phyloP scores from a whole-genome alignment of 2,797 vertebrate species.

The Pseudochaenichthys georgianus region DNA sequence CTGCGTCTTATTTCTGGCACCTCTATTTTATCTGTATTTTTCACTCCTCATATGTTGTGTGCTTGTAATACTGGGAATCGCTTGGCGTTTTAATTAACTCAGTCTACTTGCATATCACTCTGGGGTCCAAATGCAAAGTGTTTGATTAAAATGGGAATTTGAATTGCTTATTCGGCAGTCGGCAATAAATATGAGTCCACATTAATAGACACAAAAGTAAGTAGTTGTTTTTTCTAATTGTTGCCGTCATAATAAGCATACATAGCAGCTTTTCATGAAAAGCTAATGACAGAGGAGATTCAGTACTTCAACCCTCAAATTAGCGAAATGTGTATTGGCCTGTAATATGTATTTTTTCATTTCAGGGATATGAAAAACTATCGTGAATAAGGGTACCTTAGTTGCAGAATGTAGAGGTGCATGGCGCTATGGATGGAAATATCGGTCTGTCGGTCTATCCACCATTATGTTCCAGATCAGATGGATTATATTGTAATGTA shows the following conservation, averaged over 20 bases:
- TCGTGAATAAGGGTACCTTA: neutral
- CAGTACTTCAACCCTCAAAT: neutral
- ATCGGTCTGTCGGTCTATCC: neutral
- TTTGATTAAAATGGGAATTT: neutral
- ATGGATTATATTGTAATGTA: too few relatives aligned
- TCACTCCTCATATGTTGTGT: neutral
- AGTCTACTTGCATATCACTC: neutral
- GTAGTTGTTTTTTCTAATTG: neutral
- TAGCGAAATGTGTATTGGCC: neutral
- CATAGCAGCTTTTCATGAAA: neutral
- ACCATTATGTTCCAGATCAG: neutral
- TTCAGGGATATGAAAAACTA: neutral
- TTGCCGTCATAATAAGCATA: neutral
- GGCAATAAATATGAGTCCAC: neutral
- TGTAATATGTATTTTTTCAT: neutral
- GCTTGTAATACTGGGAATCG: neutral
- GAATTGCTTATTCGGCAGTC: neutral
- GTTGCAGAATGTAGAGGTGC: neutral
- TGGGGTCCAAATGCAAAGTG: neutral
- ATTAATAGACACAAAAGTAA: neutral
- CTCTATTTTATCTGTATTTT: constrained; percentile 1
- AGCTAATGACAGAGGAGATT: neutral
- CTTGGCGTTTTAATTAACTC: neutral
- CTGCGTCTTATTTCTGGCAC: neutral
- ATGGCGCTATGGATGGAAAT: neutral